phyloP scores from a whole-genome alignment of 2,888 invertebrate species.

The Melipona beecheii region DNA sequence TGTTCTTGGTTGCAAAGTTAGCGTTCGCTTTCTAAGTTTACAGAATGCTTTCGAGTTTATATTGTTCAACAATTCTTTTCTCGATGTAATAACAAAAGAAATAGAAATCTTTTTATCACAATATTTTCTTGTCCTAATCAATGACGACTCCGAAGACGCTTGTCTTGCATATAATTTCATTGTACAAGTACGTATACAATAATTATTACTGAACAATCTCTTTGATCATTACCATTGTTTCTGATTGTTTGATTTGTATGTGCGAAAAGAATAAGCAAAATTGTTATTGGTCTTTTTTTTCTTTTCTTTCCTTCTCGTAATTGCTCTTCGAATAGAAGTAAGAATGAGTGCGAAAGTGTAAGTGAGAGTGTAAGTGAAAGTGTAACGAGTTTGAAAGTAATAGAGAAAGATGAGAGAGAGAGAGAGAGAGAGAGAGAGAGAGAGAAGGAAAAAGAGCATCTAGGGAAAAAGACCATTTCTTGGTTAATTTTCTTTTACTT shows the following conservation, averaged over 20 bases:
- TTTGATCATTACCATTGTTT: neutral
- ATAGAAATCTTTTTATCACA: slow-evolving; percentile 20
- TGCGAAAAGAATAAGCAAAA: neutral
- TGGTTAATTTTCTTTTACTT: neutral
- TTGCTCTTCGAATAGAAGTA: neutral
- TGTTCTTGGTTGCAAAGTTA: neutral
- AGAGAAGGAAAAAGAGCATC: neutral
- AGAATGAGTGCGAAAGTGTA: neutral
- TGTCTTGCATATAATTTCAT: slow-evolving; percentile 46
- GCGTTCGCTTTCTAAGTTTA: neutral
- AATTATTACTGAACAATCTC: slow-evolving; percentile 39
- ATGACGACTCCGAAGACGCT: slow-evolving; percentile 43
- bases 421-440: neutral
- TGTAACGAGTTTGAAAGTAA: neutral
- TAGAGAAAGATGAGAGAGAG: neutral
- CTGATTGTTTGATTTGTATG: neutral
- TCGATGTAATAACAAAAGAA: neutral
- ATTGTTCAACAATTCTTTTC: neutral
- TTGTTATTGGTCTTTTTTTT: neutral
- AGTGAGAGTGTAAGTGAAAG: neutral
- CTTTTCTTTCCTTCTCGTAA: neutral
- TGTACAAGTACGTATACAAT: slow-evolving; percentile 64
- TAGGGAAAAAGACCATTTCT: neutral
- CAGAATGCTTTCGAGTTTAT: neutral
- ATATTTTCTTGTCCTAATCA: slow-evolving; percentile 19